A percentile compares a stretch with the other conserved stretches of the same genome.
These are phyloP conservation scores for Misgurnus anguillicaudatus DNA, from an alignment of 2,113 vertebrate species.

Conservation along the genomic window DNA sequence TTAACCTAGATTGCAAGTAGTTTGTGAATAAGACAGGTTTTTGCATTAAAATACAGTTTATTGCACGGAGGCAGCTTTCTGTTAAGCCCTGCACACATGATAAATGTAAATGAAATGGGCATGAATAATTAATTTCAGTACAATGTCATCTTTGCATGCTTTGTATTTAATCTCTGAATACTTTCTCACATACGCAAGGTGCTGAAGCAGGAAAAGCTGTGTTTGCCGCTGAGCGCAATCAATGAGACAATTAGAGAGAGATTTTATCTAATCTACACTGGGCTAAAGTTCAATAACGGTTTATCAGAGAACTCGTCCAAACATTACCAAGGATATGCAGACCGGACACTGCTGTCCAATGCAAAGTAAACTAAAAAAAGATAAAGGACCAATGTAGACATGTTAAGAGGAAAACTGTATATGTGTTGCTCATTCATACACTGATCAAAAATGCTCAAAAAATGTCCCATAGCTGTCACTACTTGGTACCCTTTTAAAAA, in stretches of 20 bases:
- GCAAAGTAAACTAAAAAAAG: conserved; percentile 10
- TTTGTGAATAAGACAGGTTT: too few relatives aligned
- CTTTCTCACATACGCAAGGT: not conserved
- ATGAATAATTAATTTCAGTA: not conserved
- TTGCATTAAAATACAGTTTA: too few relatives aligned
- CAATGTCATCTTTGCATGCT: not conserved
- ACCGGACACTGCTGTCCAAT: not conserved
- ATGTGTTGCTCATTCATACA: too few relatives aligned
- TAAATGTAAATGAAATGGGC: not conserved
- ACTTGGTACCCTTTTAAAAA: too few relatives aligned
- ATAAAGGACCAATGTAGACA: not conserved
- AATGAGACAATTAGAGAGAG: conserved; percentile 28
- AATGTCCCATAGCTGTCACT: too few relatives aligned
- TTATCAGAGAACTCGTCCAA: conserved; percentile 12
- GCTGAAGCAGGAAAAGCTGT: conserved; percentile 1
- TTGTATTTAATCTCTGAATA: conserved; percentile 3
- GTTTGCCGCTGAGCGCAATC: conserved; percentile 17
- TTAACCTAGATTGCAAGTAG: too few relatives aligned
- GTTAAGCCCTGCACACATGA: too few relatives aligned
- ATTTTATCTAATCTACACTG: conserved; percentile 36
- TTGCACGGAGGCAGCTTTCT: too few relatives aligned
- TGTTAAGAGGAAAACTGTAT: not conserved
- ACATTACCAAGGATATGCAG: conserved; percentile 1
- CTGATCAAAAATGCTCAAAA: too few relatives aligned
- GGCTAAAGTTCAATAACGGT: conserved; percentile 19